Evolutionary conservation across 37 sponge, comb jelly and placozoan species (phyloP), one percentile per base, ranked within the genome.

Genomic region (Hexactinellida sp.): DNA sequence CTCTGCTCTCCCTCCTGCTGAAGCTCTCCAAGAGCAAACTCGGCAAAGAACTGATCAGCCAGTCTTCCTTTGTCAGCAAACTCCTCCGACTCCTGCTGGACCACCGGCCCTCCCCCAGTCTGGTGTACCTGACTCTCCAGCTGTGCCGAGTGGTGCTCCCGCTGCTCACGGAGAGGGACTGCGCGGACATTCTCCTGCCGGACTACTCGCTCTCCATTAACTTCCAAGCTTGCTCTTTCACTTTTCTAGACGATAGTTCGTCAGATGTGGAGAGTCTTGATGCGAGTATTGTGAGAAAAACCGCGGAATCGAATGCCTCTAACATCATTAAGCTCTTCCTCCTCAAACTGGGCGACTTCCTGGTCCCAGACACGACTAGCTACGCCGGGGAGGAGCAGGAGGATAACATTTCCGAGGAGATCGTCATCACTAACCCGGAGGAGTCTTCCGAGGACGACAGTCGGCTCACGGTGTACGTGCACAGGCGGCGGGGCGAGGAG

Each of bases 101-200:
- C 84, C 95, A 94, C 86, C 88, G 98, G 39, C 98, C 98, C 24
- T 91, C 93, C 10, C 98, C 98, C 55, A 92, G 91, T 82, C 90
- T 97, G 55, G 92, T 97, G 51, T 89, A 92, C 85, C 90, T 93
- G 52, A 93, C 90, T 1, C 86, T 97, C 3, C 95, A 97, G 91
- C 85, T 97, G 37, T 94, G 95, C 82, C 93, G 98, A n/a, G 89
- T 97, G 39, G 98, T 95, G 24, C 93, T 97, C 16, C 98, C 98
- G 0, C 89, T 97, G 36, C 91, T 97, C 92, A 87, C 92, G 1
- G 76, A 85, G 0, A 88, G 63, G 3, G 95, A 97, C 36, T 92
- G 95, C 47, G 82, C 87, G 36, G 55, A 87, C 34, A 89, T 96
- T 1, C 55, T 82, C 0, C 89, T 96, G 24, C 96, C 96, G 36